Conservation (phyloP, 2,797 vertebrate genomes). For the Chaetophractus vellerosus region DNA sequence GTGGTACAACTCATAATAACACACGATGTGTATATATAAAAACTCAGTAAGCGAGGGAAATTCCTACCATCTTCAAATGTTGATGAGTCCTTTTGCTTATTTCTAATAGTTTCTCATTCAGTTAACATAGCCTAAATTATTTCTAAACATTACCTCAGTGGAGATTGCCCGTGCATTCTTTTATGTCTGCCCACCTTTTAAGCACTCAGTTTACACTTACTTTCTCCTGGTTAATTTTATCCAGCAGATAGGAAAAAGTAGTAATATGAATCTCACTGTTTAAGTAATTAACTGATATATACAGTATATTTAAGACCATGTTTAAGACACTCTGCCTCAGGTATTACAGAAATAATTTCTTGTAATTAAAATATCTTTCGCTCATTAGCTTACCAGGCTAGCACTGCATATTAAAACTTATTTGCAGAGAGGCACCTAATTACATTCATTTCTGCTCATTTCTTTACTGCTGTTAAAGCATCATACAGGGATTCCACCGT, state of each 20-base stretch:
- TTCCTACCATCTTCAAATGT: slow-evolving; percentile 65
- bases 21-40: slow-evolving; percentile 40
- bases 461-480: neutral
- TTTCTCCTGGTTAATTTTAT: slow-evolving; percentile 65
- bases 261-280: slow-evolving; percentile 38
- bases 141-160: slow-evolving; percentile 67
- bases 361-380: slow-evolving; percentile 77
- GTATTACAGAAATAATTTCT: slow-evolving; percentile 73
- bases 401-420: slow-evolving; percentile 63
- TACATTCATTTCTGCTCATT: slow-evolving; percentile 68
- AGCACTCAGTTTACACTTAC: slow-evolving; percentile 44
- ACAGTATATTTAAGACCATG: slow-evolving; percentile 23
- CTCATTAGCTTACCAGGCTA: slow-evolving; percentile 52
- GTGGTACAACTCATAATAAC: slow-evolving; percentile 37
- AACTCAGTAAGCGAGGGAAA: neutral
- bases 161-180: slow-evolving; percentile 71
- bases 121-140: slow-evolving; percentile 72
- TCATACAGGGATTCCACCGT: neutral
- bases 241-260: slow-evolving; percentile 53
- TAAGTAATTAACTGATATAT: slow-evolving; percentile 70
- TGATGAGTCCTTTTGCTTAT: slow-evolving; percentile 64
- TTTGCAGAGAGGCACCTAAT: slow-evolving; percentile 69
- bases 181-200: slow-evolving; percentile 73
- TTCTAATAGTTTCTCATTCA: slow-evolving; percentile 55
- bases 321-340: slow-evolving; percentile 60